Evolutionary conservation across 2,888 invertebrate species (phyloP).

Genomic region (Blastobasis adustella): DNA sequence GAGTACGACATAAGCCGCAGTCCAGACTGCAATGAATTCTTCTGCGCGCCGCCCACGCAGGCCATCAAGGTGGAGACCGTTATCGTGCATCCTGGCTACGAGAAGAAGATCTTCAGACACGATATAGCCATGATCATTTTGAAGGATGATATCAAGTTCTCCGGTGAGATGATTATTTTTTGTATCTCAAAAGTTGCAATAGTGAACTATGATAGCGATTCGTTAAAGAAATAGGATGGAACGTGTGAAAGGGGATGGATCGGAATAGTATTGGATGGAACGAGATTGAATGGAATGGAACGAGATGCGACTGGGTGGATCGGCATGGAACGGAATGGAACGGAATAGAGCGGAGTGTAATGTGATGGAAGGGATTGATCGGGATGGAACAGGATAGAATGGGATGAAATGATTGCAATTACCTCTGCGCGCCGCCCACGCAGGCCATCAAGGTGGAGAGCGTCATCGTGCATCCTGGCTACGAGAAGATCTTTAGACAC

Average conservation of each 20-base stretch:
- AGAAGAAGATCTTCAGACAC: conserved; percentile 78
- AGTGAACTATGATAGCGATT: too few relatives aligned
- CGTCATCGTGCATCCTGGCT: conserved; percentile 85
- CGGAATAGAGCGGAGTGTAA: too few relatives aligned
- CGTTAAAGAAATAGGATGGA: too few relatives aligned
- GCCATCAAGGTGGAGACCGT: conserved; percentile 84
- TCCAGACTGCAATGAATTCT: conserved; percentile 83
- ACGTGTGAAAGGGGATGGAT: too few relatives aligned
- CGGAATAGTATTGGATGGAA: too few relatives aligned
- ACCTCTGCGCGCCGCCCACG: conserved; percentile 83
- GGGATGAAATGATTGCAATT: conserved; percentile 75
- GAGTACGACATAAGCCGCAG: conserved; percentile 83
- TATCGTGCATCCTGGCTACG: conserved; percentile 85
- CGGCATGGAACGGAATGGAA: too few relatives aligned
- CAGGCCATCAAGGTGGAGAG: conserved; percentile 83
- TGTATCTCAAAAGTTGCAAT: too few relatives aligned
- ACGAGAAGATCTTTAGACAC: conserved; percentile 79
- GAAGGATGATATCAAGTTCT: conserved; percentile 76
- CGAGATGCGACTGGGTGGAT: too few relatives aligned
- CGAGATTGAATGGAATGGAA: too few relatives aligned
- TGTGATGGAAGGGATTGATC: too few relatives aligned
- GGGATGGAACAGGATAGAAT: too few relatives aligned
- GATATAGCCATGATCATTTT: conserved; percentile 85
- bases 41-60: conserved; percentile 82
- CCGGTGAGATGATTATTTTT: conserved; percentile 31